phyloP scores from a whole-genome alignment of 2,888 invertebrate species.

The Linnaemya tessellans region DNA sequence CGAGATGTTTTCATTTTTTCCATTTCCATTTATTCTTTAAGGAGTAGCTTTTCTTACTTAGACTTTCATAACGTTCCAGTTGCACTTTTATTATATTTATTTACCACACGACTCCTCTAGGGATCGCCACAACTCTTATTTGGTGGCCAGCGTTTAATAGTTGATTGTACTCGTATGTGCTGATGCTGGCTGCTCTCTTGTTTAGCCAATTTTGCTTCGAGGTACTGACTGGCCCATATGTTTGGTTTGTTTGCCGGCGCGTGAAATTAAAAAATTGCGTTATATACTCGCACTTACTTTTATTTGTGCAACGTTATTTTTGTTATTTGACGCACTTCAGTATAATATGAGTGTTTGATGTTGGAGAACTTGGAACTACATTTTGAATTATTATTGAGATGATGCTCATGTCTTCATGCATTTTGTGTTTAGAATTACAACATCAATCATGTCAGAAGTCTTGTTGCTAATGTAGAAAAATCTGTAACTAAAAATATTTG shows the following conservation, averaged over 20 bases:
- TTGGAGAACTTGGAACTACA: background rate
- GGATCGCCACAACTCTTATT: slow-evolving; percentile 52
- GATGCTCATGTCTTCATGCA: background rate
- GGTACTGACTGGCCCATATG: slow-evolving; percentile 73
- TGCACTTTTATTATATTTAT: slow-evolving; percentile 24
- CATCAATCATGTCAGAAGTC: slow-evolving; percentile 16
- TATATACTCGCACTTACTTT: slow-evolving; percentile 24
- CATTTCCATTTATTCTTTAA: slow-evolving; percentile 13
- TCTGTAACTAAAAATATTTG: background rate
- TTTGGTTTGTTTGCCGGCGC: slow-evolving; percentile 78
- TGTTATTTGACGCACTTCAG: background rate
- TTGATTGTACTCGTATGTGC: no score
- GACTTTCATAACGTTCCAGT: slow-evolving; percentile 24
- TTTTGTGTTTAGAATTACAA: background rate
- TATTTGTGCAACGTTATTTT: slow-evolving; percentile 35
- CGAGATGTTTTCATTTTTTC: slow-evolving; percentile 12
- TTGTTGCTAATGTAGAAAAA: background rate
- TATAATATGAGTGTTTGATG: background rate
- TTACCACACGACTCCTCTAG: slow-evolving; percentile 58
- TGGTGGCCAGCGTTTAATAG: slow-evolving; percentile 31
- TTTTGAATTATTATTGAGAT: slow-evolving; percentile 3
- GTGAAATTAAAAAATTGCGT: slow-evolving; percentile 81
- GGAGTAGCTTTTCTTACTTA: slow-evolving; percentile 9
- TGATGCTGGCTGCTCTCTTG: slow-evolving; percentile 23
- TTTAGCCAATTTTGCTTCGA: slow-evolving; percentile 43